phyloP scores from a whole-genome alignment of 2,888 invertebrate genomes.

The Amiota communis region DNA sequence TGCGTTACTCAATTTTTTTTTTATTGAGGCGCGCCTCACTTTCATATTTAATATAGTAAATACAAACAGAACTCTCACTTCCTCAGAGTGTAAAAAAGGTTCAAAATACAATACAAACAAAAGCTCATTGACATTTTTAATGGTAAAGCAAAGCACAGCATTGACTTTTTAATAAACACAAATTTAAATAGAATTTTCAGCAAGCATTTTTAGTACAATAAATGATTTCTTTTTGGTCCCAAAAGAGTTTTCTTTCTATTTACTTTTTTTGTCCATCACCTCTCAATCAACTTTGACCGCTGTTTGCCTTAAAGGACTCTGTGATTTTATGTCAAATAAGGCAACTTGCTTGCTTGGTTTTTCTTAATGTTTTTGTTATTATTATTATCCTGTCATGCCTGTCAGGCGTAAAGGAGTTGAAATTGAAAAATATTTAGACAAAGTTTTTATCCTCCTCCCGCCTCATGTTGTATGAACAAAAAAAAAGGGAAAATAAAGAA shows the following conservation, averaged over 20 bases:
- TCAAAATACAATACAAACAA: background rate
- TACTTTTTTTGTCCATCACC: no score
- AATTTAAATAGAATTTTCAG: constrained; percentile 4
- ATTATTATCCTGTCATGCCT: constrained; percentile 23
- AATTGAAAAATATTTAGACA: constrained; percentile 30
- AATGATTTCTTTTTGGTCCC: no score
- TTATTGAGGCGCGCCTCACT: constrained; percentile 3
- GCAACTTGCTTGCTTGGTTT: background rate
- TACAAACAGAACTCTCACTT: background rate
- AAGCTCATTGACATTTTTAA: constrained; percentile 14
- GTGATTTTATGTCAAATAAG: background rate
- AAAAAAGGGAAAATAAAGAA: constrained; percentile 10
- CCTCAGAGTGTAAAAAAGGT: background rate
- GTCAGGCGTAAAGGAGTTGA: constrained; percentile 20
- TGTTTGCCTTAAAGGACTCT: constrained; percentile 2
- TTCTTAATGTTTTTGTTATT: background rate
- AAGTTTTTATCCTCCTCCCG: constrained; percentile 4
- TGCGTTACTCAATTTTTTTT: background rate
- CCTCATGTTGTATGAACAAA: background rate
- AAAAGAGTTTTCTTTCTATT: no score
- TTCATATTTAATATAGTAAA: constrained; percentile 10
- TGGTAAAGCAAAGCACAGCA: background rate
- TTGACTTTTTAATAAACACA: constrained; percentile 20
- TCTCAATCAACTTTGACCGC: constrained; percentile 18
- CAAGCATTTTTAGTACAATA: background rate